These are phyloP conservation scores for Pristionchus exspectatus DNA, from an alignment of 2,888 invertebrate genomes.

Conservation along the genomic window DNA sequence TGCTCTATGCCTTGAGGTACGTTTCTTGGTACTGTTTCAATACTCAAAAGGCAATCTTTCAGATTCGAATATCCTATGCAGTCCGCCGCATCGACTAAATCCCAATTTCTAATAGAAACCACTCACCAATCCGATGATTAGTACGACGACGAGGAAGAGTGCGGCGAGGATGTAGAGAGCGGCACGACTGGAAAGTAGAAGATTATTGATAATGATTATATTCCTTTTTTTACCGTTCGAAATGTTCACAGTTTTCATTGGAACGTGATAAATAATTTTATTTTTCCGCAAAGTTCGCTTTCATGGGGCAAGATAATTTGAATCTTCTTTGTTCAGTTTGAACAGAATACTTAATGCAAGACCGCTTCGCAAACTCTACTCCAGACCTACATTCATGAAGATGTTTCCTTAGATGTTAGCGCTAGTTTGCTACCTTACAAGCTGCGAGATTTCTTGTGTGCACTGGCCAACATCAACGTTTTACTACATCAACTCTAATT, in stretches of 20 bases:
- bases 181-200: not conserved
- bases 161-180: not conserved
- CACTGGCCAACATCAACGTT: too few species aligned
- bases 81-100: not conserved
- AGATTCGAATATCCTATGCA: not conserved
- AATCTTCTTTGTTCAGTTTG: too few species aligned
- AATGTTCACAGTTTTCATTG: not conserved
- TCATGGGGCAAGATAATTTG: too few species aligned
- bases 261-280: not conserved
- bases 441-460: too few species aligned
- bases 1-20: not conserved
- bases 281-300: not conserved
- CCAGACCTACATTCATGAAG: too few species aligned
- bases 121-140: constrained; percentile 47
- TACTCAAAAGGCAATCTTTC: not conserved
- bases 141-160: not conserved
- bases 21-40: not conserved
- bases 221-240: not conserved
- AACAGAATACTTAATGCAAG: too few species aligned
- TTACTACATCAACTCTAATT: too few species aligned
- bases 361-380: too few species aligned
- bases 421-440: too few species aligned
- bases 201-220: not conserved
- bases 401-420: too few species aligned
- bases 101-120: not conserved